Percentiles rank a stretch among this genome's conserved stretches.
Evolutionary conservation across 2,888 invertebrate species (phyloP).

Genomic region (Lasioglossum oenotherae): DNA sequence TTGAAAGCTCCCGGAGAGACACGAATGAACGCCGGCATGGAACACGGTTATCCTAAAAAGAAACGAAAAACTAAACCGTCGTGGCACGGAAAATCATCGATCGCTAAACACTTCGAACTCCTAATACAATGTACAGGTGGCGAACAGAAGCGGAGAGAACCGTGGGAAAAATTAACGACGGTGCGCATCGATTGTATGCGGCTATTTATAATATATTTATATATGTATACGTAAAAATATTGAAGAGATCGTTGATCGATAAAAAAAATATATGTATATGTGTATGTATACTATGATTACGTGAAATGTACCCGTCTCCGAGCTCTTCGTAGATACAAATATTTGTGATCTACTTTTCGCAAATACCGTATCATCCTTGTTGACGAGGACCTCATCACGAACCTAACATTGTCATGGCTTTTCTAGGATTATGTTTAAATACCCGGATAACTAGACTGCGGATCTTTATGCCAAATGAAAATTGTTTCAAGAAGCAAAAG

Average conservation of each 20-base stretch:
- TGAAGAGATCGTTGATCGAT: conserved; percentile 69
- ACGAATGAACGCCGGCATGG: not conserved
- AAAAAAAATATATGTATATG: conserved; percentile 68
- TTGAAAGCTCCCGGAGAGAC: not conserved
- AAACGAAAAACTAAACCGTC: not conserved
- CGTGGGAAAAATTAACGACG: conserved; percentile 18
- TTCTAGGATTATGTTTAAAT: not conserved
- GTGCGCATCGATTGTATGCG: conserved; percentile 34
- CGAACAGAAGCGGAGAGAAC: conserved; percentile 6
- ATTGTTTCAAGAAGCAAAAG: too few relatives aligned
- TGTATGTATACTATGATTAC: conserved; percentile 59
- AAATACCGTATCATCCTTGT: not conserved
- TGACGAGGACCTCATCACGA: not conserved
- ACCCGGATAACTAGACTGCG: not conserved
- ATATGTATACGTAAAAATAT: conserved; percentile 51
- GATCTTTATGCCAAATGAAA: too few relatives aligned
- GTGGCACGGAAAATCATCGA: not conserved
- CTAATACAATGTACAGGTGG: conserved; percentile 13
- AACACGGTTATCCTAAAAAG: not conserved
- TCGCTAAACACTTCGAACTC: conserved; percentile 12
- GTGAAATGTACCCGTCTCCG: not conserved
- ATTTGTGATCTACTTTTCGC: too few relatives aligned
- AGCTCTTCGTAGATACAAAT: not conserved
- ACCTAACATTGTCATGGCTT: not conserved
- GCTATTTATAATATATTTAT: conserved; percentile 35